These are phyloP conservation scores for Microtus obscurus DNA, from an alignment of 2,797 vertebrate genomes.

Conservation along the genomic window DNA sequence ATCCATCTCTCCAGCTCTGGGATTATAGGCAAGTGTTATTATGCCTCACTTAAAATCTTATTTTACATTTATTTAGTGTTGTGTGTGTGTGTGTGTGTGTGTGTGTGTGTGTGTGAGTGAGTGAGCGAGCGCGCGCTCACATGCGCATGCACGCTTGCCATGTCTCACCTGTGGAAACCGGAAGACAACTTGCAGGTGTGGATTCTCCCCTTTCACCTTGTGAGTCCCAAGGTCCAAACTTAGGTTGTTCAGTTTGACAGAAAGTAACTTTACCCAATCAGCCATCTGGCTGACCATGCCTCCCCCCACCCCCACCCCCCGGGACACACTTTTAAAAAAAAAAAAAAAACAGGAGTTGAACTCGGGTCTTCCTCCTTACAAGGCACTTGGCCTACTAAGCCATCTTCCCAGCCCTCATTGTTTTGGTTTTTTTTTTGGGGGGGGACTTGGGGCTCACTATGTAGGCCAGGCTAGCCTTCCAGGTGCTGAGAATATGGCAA, in stretches of 20 bases:
- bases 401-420: background rate
- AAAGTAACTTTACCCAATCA: background rate
- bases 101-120: no score
- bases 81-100: background rate
- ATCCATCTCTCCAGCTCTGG: background rate
- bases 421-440: background rate
- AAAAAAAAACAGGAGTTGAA: background rate
- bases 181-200: background rate
- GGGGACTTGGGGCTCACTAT: background rate
- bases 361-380: background rate
- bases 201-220: background rate
- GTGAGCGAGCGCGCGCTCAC: accelerated
- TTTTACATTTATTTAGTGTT: background rate
- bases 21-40: background rate
- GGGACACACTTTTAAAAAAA: background rate
- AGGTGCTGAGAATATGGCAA: background rate
- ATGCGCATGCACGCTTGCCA: accelerated
- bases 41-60: background rate
- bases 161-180: background rate
- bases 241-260: background rate
- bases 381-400: background rate
- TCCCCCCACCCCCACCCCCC: background rate
- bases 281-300: background rate
- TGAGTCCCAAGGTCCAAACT: background rate
- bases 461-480: background rate